phyloP scores from a whole-genome alignment of 1,140 invertebrate species.

The Zaprionus inermis region DNA sequence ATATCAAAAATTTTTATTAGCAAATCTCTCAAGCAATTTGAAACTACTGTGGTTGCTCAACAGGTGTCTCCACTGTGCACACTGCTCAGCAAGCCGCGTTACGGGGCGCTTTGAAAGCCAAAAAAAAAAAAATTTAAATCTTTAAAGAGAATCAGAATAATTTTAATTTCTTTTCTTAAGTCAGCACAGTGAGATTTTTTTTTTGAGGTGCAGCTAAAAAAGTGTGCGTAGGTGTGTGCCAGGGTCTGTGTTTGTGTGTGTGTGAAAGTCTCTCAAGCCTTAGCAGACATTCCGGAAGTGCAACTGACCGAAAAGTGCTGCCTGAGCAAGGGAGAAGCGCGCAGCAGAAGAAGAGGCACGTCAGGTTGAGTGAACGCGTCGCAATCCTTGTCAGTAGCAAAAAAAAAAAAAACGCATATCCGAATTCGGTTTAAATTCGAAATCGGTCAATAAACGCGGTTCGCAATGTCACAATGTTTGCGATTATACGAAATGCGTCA shows the following conservation, averaged over 20 bases:
- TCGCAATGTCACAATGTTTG: not conserved
- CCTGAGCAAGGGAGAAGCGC: not conserved
- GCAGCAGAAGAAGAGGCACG: not conserved
- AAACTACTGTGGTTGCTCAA: not conserved
- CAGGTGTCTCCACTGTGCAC: not conserved
- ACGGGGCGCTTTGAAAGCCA: not conserved
- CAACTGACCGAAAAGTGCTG: not conserved
- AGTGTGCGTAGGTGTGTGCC: not conserved
- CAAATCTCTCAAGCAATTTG: not conserved
- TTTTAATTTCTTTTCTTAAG: slow-evolving; percentile 16
- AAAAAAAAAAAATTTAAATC: slow-evolving; percentile 6
- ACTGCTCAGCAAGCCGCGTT: not conserved
- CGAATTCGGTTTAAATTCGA: not conserved
- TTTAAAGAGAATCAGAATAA: slow-evolving; percentile 20
- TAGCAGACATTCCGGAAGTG: slow-evolving; percentile 2
- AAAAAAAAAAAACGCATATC: not conserved
- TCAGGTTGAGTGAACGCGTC: slow-evolving; percentile 3
- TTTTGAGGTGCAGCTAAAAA: slow-evolving; percentile 1
- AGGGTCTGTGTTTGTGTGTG: not conserved
- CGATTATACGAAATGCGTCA: not conserved
- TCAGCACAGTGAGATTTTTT: slow-evolving; percentile 1
- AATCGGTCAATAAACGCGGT: not conserved
- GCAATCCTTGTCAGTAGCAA: not conserved
- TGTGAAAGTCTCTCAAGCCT: not conserved
- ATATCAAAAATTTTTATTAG: not conserved